A percentile compares a stretch with the other conserved stretches of the same genome.
phyloP scores from a whole-genome alignment of 1,140 invertebrate genomes.

The Pogonognathellus flavescens region DNA sequence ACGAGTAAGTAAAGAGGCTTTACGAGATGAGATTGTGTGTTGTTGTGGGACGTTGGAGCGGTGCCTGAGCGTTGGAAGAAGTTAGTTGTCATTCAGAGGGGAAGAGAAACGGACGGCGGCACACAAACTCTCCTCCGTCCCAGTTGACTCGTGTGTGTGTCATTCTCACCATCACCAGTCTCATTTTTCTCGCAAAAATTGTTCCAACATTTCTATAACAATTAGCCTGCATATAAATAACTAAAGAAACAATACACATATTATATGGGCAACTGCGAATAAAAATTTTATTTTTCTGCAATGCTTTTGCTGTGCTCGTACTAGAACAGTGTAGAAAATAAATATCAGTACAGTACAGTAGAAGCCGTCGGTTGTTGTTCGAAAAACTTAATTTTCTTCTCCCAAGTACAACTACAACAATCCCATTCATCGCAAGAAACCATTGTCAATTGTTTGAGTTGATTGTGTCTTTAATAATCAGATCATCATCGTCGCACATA shows the following conservation, averaged over 20 bases:
- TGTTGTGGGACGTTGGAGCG: not conserved
- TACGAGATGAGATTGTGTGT: not conserved
- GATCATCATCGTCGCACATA: no score
- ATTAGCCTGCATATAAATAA: not conserved
- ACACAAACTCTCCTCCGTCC: slow-evolving; percentile 26
- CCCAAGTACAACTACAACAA: no score
- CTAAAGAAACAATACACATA: not conserved
- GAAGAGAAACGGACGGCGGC: slow-evolving; percentile 24
- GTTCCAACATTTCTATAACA: not conserved
- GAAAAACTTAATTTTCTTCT: no score
- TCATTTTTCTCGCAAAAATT: not conserved
- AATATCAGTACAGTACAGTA: no score
- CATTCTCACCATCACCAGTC: slow-evolving; percentile 10
- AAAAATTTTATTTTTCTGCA: not conserved
- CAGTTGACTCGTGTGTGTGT: slow-evolving; percentile 17
- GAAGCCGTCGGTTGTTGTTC: no score
- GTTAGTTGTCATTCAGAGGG: slow-evolving; percentile 33
- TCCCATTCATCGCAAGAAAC: no score
- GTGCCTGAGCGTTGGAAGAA: not conserved
- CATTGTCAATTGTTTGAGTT: no score
- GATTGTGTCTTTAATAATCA: no score
- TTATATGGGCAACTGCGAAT: not conserved
- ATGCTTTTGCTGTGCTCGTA: not conserved
- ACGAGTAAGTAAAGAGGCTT: not conserved
- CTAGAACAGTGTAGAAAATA: no score